A percentile compares a stretch with the other conserved stretches of the same genome.
Conservation (phyloP, 2,113 vertebrate genomes). For the Herpetotheres cachinnans region DNA sequence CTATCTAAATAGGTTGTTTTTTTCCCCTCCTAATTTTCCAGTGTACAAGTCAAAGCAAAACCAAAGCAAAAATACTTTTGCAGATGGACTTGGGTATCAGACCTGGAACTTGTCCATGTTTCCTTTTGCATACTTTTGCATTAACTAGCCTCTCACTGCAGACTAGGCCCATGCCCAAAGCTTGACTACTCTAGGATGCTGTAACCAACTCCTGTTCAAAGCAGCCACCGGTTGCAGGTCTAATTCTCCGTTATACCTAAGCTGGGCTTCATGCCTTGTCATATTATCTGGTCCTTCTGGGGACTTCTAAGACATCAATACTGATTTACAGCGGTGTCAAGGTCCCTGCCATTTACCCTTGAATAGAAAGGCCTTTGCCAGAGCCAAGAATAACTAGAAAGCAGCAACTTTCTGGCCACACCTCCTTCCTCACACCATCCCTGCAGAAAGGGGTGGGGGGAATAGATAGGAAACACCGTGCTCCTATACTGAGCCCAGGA, state of each 20-base stretch:
- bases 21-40: neutral
- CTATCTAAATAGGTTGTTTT: neutral
- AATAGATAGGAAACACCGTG: neutral
- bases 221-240: neutral
- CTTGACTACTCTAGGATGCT: neutral
- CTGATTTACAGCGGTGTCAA: neutral
- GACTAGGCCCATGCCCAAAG: neutral
- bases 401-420: slow-evolving; percentile 29
- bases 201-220: neutral
- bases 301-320: neutral
- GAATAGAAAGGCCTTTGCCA: slow-evolving; percentile 31
- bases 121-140: neutral
- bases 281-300: neutral
- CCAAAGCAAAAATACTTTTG: neutral
- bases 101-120: neutral
- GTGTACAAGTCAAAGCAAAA: neutral
- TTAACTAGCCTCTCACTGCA: neutral
- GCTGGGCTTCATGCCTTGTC: neutral
- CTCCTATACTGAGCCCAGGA: neutral
- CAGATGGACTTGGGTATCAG: neutral
- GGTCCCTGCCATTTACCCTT: slow-evolving; percentile 46
- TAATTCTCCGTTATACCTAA: neutral
- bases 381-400: slow-evolving; percentile 64
- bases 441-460: neutral
- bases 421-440: slow-evolving; percentile 20